Evolutionary conservation across 2,888 invertebrate genomes (phyloP), one percentile per base, ranked within the genome.

Genomic region (Dorcus hopei): DNA sequence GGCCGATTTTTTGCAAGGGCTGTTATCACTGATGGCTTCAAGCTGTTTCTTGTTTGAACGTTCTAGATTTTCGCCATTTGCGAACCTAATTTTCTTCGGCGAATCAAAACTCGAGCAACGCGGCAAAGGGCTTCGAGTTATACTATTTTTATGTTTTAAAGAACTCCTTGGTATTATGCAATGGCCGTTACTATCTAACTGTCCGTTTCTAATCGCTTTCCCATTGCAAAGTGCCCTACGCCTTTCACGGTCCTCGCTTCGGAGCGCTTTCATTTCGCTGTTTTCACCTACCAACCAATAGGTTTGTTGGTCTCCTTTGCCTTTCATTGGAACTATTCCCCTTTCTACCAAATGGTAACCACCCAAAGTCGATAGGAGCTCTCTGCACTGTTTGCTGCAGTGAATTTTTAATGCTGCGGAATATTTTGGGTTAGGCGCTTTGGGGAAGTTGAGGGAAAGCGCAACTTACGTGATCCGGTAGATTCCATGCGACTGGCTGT

Each of bases 401-500:
- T 93, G 93, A 59, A 93, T 91, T 79, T 89, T 90, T 59, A 91
- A 74, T 0, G 92, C 91, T 86, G 80, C 49, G 6, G 26, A 7
- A 33, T 33, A 6, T 33, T 77, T 33, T 7, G 26, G 26, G 4
- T 33, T 33, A 33, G 3, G 26, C 7, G 6, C 6, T 6, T 4
- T 6, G 26, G 26, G 7, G 3, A 33, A 33, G 5, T 6, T 33
- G 26, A 7, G 3, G 5, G 7, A 33, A 33, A 33, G 1, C 7
- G 26, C 42, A 38, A 80, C 85, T 85, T 77, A 90, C 90, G 87
- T 61, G 85, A 81, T 61, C 93, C 93, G 0, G 90, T 90, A 0
- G 93, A 93, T 78, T 93, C 93, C 84, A 93, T 91, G 16, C 93
- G 82, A 58, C 91, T 91, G 1, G 93, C 90, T 0, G 95, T 95